Base-by-base conservation (phyloP, 1,140 invertebrate species). In the Diorhabda carinulata region DNA sequence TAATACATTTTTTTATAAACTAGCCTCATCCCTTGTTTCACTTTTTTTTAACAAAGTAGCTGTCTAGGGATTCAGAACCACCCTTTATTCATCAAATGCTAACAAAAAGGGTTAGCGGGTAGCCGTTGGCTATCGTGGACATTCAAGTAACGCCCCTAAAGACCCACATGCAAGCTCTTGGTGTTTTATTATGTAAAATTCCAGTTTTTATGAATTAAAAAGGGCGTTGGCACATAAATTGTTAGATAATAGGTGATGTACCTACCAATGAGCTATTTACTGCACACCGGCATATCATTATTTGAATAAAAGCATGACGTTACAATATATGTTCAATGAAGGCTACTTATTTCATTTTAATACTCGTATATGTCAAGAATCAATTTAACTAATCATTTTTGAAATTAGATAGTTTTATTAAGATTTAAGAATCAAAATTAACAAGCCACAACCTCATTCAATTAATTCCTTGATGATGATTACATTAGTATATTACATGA, bases 41-140 rank as follows among this genome's bases (percentile, higher is more conserved):
- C n/a, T 52, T 6, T 2, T 52, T 52, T 52, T 52, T 52, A 8
- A n/a, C 47, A 52, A 52, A 52, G 47, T 52, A 52, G 47, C 47
- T 52, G 47, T 52, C 47, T 52, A 52, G 47, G 6, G 47, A 6
- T 52, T n/a, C 47, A 6, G 0, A 52, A 52, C 2, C 47, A n/a
- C 47, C 47, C 47, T 8, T 6, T 52, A 8, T 52, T 4, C 47
- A 8, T 52, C n/a, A 4, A 8, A 52, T 52, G n/a, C n/a, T 52
- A 52, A n/a, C 6, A n/a, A 52, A 52, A 52, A 52, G 47, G 47
- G 47, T 52, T 52, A 3, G 6, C 2, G 47, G 47, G 47, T 52
- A 52, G 47, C 47, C 47, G 47, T 52, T 52, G 47, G 47, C 47
- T 52, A 52, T 52, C 47, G 47, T n/a, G 47, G 47, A 52, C n/a